Base-by-base conservation (phyloP, 1,140 invertebrate genomes). In the Dendrolimus punctatus region DNA sequence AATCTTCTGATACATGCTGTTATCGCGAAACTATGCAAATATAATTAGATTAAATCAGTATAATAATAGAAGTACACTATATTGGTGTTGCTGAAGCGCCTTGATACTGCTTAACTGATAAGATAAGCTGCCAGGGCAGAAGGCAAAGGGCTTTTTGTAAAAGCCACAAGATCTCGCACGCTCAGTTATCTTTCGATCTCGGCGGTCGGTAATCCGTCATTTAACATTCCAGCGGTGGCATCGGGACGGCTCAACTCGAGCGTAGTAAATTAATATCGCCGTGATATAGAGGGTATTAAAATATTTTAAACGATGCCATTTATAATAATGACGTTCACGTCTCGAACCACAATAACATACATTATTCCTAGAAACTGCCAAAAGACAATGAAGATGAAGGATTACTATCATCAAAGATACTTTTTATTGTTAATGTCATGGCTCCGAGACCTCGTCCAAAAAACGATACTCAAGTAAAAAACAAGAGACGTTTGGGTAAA, bases 341-440 rank as follows among this genome's bases (percentile, higher is more conserved):
- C 83, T 82, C 77, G 79, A 73, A 73, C 81, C 80, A 76, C 76
- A 68, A 68, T 62, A 76, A 80, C 76, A 82, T 86, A 86, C 84
- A 80, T 84, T 86, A 86, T 83, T 83, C 76, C 76, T 69, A 64
- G 79, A 84, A 86, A 83, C 74, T 85, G 82, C 80, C 80, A 85
- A 84, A 81, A 85, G 82, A 85, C 82, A 85, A 85, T 85, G 80
- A 85, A 66, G 71, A 76, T 85, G 82, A 85, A 75, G 82, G 77
- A 85, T 85, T 82, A 81, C 76, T 78, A 82, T 85, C 80, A 85
- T 85, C 79, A 83, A 58, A 55, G 66, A 69, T 50, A 81, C 72
- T 72, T 85, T 81, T 83, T 84, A 75, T 83, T 83, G 74, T 81
- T 78, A 76, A 80, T 83, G 68, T 82, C 74, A 66, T 68, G 63